These are phyloP conservation scores for Caenorhabditis imperialis DNA, from an alignment of 2,888 invertebrate genomes.

Conservation along the genomic window DNA sequence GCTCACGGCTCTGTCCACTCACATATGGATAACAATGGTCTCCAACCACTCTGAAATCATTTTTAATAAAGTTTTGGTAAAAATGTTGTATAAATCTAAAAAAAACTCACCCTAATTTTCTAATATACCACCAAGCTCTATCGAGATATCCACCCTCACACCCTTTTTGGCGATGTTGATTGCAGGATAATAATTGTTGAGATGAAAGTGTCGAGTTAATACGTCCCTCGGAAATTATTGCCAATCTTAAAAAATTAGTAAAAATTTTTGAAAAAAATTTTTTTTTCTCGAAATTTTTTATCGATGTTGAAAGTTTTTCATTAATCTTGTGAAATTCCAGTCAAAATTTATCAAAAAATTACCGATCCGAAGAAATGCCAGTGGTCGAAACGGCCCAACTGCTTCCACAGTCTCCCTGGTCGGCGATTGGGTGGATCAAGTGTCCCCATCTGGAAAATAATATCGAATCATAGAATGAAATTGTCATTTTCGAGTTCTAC, in stretches of 20 bases:
- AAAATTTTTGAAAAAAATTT: neutral
- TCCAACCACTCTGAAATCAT: slow-evolving; percentile 85
- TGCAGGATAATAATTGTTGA: slow-evolving; percentile 90
- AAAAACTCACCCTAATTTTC: slow-evolving; percentile 82
- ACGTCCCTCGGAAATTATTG: slow-evolving; percentile 88
- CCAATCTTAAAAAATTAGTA: slow-evolving; percentile 79
- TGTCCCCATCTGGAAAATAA: slow-evolving; percentile 83
- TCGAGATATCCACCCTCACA: slow-evolving; percentile 92
- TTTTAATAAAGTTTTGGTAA: neutral
- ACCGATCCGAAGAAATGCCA: slow-evolving; percentile 77
- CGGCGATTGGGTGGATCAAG: slow-evolving; percentile 83
- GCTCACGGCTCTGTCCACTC: slow-evolving; percentile 82
- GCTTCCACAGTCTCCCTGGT: slow-evolving; percentile 86
- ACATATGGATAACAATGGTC: slow-evolving; percentile 88
- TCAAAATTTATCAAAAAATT: no score
- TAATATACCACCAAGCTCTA: slow-evolving; percentile 90
- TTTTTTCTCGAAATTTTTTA: no score
- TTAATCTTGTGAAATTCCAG: no score
- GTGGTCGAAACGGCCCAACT: slow-evolving; percentile 91
- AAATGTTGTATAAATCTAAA: neutral
- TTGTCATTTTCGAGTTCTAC: no score
- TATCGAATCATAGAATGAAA: no score
- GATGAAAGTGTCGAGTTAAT: slow-evolving; percentile 85
- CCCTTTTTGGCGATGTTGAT: slow-evolving; percentile 85
- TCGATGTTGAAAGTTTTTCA: no score